Evolutionary conservation across 2,113 vertebrate genomes (phyloP), one percentile per base, ranked within the genome.

Genomic region (Pluvialis apricaria): DNA sequence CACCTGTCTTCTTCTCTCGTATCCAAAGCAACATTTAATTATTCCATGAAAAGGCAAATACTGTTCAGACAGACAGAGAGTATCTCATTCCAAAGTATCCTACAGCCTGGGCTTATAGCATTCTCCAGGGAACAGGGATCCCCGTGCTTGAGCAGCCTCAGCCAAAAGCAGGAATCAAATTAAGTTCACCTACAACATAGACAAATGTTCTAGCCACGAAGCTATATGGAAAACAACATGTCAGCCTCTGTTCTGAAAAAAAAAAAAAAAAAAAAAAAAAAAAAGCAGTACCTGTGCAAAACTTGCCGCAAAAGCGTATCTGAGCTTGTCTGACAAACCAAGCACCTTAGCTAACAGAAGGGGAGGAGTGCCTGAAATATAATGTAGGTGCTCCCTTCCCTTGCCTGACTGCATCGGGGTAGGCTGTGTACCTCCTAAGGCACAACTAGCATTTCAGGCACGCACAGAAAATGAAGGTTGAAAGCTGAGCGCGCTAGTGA

Each of bases 261-360:
- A n/a, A 77, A 94, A 84, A 42, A 77, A 94, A 84, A 42, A 77
- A 94, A 84, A 42, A 77, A 94, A 84, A 42, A 77, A 94, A 84
- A 42, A 85, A 49, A n/a, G 3, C n/a, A 91, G 25, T 77, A 45
- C 22, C 45, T 71, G 29, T 69, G 61, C 47, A 85, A 87, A 92
- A 89, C 26, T 45, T 86, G 34, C 55, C 13, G 11, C 51, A 83
- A 92, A 91, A 91, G 16, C 3, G 0, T 61, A 62, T 44, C 36
- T 86, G 45, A 81, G 11, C 55, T 88, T 17, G 26, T 76, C n/a
- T 72, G 44, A 73, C 45, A 88, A 76, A 83, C 52, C 29, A 42
- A 88, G 18, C 36, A 47, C 18, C 12, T 94, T 11, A 38, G 62
- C 40, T 88, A 40, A 40, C 20, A 77, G 40, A 91, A 64, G 34